Evolutionary conservation across 2,888 invertebrate genomes (phyloP).

Genomic region (Fabriciana adippe): DNA sequence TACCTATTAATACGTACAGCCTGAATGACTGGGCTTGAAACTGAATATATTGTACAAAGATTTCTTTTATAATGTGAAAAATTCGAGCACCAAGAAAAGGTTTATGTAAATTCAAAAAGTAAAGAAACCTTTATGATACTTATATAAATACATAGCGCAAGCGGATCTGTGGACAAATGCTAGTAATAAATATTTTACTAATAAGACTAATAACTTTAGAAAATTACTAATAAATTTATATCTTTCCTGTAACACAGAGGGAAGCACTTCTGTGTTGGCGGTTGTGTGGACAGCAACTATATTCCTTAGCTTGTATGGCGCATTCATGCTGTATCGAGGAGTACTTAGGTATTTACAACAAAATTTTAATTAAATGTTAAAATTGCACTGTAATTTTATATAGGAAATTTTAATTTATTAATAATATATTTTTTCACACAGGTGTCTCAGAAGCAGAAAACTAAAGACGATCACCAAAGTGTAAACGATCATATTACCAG

Average conservation of each 20-base stretch:
- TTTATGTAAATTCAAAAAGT: no score
- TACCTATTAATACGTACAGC: no score
- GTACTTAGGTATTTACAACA: constrained; percentile 37
- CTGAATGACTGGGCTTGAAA: no score
- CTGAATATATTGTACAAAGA: no score
- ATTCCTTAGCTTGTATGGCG: constrained; percentile 66
- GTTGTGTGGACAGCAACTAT: constrained; percentile 73
- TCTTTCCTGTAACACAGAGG: constrained; percentile 59
- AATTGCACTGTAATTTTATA: neutral
- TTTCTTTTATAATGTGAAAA: no score
- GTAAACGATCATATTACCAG: constrained; percentile 48
- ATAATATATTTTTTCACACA: constrained; percentile 43
- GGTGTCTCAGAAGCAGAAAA: constrained; percentile 69
- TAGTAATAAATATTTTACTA: no score
- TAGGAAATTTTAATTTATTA: neutral
- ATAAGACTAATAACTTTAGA: no score
- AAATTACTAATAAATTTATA: no score
- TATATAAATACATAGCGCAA: no score
- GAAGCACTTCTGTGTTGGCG: constrained; percentile 62
- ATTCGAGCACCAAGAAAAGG: no score
- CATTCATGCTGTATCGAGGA: constrained; percentile 47
- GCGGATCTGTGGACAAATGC: no score
- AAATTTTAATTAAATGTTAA: neutral
- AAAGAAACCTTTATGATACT: no score
- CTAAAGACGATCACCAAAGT: constrained; percentile 73